These are phyloP conservation scores for Mus musculus DNA, from an alignment of 2,113 vertebrate species.

Conservation along the genomic window DNA sequence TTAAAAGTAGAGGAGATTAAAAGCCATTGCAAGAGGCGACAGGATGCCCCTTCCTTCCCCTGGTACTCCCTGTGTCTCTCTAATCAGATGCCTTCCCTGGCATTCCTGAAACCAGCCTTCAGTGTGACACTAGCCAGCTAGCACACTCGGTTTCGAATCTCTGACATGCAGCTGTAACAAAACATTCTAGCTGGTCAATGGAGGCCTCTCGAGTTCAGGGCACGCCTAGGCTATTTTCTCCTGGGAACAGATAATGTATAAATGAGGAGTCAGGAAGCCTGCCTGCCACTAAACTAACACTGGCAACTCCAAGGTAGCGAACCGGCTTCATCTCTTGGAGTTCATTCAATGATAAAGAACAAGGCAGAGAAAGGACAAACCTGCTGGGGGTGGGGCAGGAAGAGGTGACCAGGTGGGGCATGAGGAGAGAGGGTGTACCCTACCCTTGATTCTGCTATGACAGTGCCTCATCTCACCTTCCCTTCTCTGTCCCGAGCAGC, in stretches of 20 bases:
- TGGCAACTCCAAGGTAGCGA: background rate
- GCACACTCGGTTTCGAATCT: background rate
- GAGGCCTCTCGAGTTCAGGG: background rate
- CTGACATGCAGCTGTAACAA: background rate
- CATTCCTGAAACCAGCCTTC: background rate
- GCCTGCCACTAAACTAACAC: background rate
- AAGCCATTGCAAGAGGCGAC: background rate
- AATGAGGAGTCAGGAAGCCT: background rate
- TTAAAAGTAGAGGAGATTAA: slow-evolving; percentile 40
- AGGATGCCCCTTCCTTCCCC: too few species aligned
- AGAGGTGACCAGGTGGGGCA: fast-evolving
- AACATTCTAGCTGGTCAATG: background rate
- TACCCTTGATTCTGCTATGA: background rate
- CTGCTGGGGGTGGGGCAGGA: background rate
- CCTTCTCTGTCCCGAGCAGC: slow-evolving; percentile 83
- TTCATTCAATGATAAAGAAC: background rate
- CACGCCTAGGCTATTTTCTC: background rate
- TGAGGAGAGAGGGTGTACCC: background rate
- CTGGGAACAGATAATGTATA: background rate
- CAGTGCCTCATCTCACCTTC: background rate
- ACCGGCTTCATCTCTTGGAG: background rate
- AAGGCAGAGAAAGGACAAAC: fast-evolving
- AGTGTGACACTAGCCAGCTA: background rate
- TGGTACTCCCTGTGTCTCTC: background rate
- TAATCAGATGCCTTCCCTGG: background rate